These are phyloP conservation scores for Typhlomys cinereus DNA, from an alignment of 2,113 vertebrate species.

Conservation along the genomic window DNA sequence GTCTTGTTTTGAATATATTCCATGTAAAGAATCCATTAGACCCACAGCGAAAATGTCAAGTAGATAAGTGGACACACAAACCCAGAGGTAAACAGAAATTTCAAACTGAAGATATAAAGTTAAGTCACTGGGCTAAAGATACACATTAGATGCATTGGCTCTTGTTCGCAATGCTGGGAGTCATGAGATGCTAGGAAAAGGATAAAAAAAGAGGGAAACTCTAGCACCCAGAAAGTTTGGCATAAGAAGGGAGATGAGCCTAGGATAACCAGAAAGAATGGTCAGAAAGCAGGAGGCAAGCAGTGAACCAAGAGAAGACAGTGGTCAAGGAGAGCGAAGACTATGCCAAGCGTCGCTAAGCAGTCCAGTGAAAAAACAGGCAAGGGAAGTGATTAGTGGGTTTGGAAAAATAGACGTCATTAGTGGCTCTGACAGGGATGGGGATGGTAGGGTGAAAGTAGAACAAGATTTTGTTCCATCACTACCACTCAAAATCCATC, in stretches of 20 bases:
- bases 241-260: not conserved
- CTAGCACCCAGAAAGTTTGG: too few species aligned
- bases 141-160: not conserved
- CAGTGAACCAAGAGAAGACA: not conserved
- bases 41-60: constrained; percentile 14
- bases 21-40: not conserved
- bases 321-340: not conserved
- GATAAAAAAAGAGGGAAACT: not conserved
- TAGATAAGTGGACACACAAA: constrained; percentile 4
- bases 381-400: not conserved
- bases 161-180: not conserved
- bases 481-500: not conserved
- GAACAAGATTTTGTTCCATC: not conserved
- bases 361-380: not conserved
- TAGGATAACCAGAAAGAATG: not conserved
- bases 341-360: not conserved
- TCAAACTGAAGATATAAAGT: not conserved
- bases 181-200: not conserved
- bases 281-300: not conserved
- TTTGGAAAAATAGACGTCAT: constrained; percentile 8
- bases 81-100: constrained; percentile 10
- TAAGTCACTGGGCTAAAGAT: not conserved
- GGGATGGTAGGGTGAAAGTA: not conserved
- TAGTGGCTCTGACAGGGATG: not conserved
- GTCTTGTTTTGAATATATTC: not conserved